These are phyloP conservation scores for Zootoca vivipara DNA, from an alignment of 2,113 vertebrate species.

Conservation along the genomic window DNA sequence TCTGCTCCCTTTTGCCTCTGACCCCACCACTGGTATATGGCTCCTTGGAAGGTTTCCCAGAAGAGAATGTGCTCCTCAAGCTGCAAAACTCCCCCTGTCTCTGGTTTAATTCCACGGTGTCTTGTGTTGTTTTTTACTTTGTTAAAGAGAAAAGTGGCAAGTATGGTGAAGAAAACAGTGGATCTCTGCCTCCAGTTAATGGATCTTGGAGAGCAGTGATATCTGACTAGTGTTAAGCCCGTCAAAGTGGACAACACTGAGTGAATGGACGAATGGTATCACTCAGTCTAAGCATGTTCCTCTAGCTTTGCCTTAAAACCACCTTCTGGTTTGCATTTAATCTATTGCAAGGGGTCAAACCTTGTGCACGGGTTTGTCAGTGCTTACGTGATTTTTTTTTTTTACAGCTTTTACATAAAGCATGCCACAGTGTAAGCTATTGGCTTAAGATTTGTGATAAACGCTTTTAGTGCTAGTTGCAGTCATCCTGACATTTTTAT, in stretches of 20 bases:
- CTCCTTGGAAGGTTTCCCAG: too few relatives aligned
- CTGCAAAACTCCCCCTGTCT: background rate
- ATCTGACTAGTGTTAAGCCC: background rate
- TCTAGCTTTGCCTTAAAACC: background rate
- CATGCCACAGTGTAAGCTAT: background rate
- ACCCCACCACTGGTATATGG: background rate
- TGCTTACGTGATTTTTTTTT: background rate
- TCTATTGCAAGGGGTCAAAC: background rate
- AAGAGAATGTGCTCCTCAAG: too few relatives aligned
- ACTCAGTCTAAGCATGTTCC: background rate
- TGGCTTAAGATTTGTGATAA: slow-evolving; percentile 44
- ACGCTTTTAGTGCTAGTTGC: slow-evolving; percentile 20
- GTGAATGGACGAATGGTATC: background rate
- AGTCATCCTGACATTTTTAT: slow-evolving; percentile 52
- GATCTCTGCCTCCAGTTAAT: background rate
- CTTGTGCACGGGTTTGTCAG: background rate
- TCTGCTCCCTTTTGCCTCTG: background rate
- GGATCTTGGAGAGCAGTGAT: background rate
- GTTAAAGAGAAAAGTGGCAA: too few relatives aligned
- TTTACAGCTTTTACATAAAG: background rate
- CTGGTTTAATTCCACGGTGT: background rate
- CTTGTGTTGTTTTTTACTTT: too few relatives aligned
- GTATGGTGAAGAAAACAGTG: background rate
- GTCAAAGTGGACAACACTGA: background rate
- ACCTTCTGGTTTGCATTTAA: slow-evolving; percentile 5